Evolutionary conservation across 2,888 invertebrate species (phyloP), one percentile per base, ranked within the genome.

Genomic region (Invenusta paracnida): DNA sequence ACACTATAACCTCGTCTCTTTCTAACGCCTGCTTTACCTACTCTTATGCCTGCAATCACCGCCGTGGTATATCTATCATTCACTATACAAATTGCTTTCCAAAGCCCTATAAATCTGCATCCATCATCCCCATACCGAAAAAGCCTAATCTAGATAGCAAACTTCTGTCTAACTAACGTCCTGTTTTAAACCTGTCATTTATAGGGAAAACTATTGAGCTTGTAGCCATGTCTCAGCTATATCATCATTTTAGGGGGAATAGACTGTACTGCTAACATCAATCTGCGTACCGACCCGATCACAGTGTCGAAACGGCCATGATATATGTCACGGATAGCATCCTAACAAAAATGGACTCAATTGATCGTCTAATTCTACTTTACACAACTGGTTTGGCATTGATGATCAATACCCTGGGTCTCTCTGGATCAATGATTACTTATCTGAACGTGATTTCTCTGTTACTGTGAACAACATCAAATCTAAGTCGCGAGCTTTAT

Each of bases 181-280:
- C 73, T 73, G 73, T 73, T 73, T 73, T 23, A n/a, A 73, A 73
- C 73, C 73, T 73, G 73, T 73, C 73, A 73, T 73, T 73, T 73
- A 73, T 73, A 5, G 73, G 27, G 2, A 73, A 73, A 73, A 73
- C 25, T 73, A 73, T 73, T 73, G 73, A 73, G 73, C 27, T 5
- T 73, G 73, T 73, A 2, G 73, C 73, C 25, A 23, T 73, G 27
- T 73, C 73, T 23, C 73, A 73, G 73, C 73, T 73, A 23, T 5
- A 73, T 73, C 5, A 73, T 73, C 17, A 48, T 48, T 48, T 48
- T 48, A 48, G 48, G 5, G 48, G 5, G 17, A 5, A 48, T 48
- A 48, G 48, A 5, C 48, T 48, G 5, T 11, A 48, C 48, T 48
- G 48, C 17, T 17, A 48, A 48, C 48, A 48, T 48, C 48, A 48